A percentile compares a stretch with the other conserved stretches of the same genome.
phyloP scores from a whole-genome alignment of 2,888 invertebrate species.

The Apodemia zela region DNA sequence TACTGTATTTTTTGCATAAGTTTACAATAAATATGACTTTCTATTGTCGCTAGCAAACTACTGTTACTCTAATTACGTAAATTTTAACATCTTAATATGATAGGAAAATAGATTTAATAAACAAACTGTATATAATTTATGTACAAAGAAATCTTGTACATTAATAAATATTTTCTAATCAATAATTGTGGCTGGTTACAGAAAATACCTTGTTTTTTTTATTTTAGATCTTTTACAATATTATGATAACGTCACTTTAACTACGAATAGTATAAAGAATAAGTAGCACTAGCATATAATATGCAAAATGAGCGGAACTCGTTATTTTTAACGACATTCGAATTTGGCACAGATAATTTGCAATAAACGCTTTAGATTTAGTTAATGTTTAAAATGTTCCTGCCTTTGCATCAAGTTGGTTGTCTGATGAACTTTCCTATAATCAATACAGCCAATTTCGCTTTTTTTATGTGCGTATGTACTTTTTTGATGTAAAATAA shows the following conservation, averaged over 20 bases:
- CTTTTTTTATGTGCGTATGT: neutral
- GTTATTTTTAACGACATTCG: neutral
- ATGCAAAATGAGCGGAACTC: neutral
- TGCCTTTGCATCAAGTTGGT: neutral
- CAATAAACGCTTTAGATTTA: neutral
- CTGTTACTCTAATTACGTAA: neutral
- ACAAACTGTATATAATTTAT: slow-evolving; percentile 10
- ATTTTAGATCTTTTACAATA: neutral
- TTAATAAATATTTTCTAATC: too few species aligned
- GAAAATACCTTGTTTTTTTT: neutral
- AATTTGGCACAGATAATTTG: neutral
- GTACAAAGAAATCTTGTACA: neutral
- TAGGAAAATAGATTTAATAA: slow-evolving; percentile 20
- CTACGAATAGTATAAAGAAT: neutral
- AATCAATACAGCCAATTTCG: neutral
- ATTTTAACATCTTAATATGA: slow-evolving; percentile 8
- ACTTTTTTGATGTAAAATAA: neutral
- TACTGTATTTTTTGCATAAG: neutral
- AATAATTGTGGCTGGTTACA: too few species aligned
- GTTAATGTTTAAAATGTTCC: neutral
- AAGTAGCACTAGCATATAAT: neutral
- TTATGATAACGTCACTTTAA: neutral
- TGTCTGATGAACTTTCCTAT: neutral
- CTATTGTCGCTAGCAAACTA: slow-evolving; percentile 1
- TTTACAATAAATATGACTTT: slow-evolving; percentile 16